Base-by-base conservation (phyloP, 2,797 vertebrate genomes). In the Xerus rutilus region DNA sequence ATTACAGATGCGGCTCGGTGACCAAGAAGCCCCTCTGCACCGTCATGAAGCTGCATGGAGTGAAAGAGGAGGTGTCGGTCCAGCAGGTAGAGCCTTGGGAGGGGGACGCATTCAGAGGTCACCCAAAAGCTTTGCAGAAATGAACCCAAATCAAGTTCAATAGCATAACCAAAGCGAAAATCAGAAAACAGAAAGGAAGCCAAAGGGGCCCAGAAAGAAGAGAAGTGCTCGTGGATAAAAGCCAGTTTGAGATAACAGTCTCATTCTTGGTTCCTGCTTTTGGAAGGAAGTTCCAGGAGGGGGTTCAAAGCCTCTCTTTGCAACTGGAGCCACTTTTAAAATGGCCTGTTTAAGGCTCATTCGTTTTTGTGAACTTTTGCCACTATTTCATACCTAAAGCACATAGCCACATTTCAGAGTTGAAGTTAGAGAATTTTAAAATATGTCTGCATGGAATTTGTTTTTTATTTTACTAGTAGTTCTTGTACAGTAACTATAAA, bases 101-200 rank as follows among this genome's bases (percentile, higher is more conserved):
- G 11, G 2, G 13, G 5, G 25, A 28, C 1, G 9, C 2, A 14
- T 12, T 23, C 49, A 7, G 45, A n/a, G 3, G 5, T 14, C n/a
- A 39, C 1, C 30, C 9, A 25, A 30, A 69, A 20, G 2, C 6
- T 39, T 30, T 13, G 47, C 9, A 30, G 43, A 69, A 89, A 28
- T 39, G 64, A 69, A 82, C 28, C 45, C 47, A 67, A 57, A 59
- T 35, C 2, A 13, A 45, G 49, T 49, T 30, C 59, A 70, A 30
- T 10, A 54, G 45, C 32, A 35, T 30, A 6, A 13, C 3, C 25
- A 47, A 35, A 49, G 1, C 32, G 57, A 73, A 52, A 65, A 11
- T 13, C 47, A 23, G 18, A 73, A 70, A 54, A 43, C 10, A 64
- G 43, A 76, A n/a, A 43, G 43, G 28, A n/a, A 32, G 59, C 47